phyloP scores from a whole-genome alignment of 1,140 invertebrate genomes.

The Lordiphosa collinella region DNA sequence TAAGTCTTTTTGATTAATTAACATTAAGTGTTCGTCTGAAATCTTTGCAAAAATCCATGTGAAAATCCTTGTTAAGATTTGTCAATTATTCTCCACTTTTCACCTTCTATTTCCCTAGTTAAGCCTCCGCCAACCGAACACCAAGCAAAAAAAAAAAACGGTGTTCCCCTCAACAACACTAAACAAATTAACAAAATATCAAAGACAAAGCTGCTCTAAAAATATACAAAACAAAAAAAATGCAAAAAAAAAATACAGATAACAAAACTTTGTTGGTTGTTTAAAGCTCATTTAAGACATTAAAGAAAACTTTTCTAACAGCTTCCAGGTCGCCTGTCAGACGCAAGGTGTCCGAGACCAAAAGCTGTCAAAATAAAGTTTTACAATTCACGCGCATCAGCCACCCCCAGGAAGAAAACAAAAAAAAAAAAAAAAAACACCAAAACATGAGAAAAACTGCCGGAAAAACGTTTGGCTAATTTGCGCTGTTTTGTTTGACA shows the following conservation, averaged over 20 bases:
- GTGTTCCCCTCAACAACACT: background rate
- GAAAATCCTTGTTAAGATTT: too few species aligned
- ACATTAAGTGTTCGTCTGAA: too few species aligned
- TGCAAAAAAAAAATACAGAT: background rate
- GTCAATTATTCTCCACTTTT: too few species aligned
- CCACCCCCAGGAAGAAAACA: background rate
- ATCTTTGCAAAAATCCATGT: too few species aligned
- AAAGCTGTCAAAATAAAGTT: conserved; percentile 75
- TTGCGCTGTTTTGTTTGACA: conserved; percentile 68
- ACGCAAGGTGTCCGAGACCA: conserved; percentile 59
- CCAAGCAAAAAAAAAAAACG: background rate
- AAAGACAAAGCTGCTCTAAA: conserved; percentile 1
- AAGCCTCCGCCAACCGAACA: too few species aligned
- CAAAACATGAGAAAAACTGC: conserved; percentile 12
- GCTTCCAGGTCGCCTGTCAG: conserved; percentile 8
- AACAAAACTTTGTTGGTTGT: conserved; percentile 26
- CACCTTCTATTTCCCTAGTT: too few species aligned
- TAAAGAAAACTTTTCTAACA: conserved; percentile 17
- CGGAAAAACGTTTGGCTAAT: conserved; percentile 53
- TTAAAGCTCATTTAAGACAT: conserved; percentile 30
- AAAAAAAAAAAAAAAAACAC: conserved; percentile 7
- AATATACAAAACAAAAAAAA: background rate
- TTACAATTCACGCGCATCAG: conserved; percentile 57
- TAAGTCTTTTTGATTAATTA: too few species aligned
- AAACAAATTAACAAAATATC: conserved; percentile 28